Evolutionary conservation across 2,113 vertebrate species (phyloP), one percentile per base, ranked within the genome.

Genomic region (Cygnus buccinator): DNA sequence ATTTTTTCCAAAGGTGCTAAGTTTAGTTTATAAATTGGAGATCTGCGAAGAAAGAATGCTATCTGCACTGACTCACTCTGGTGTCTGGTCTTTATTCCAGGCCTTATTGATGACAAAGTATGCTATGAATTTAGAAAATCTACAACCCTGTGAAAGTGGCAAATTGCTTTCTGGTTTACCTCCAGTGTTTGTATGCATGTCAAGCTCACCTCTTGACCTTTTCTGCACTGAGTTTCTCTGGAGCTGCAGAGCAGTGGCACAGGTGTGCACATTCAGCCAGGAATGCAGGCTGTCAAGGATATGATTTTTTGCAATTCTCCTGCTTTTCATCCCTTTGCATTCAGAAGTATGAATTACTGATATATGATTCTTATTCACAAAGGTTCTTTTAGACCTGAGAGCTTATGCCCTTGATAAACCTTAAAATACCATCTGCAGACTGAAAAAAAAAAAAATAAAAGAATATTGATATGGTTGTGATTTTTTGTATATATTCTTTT

Each of bases 261-360:
- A 97, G 97, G 97, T 98, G 97, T 84, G 73, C 57, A 83, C 91
- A 93, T 87, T 61, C 26, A 65, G 73, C 59, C 63, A 80, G 94
- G 95, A 97, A 96, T 94, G 94, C 50, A 74, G 68, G 79, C 3
- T 31, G 44, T 70, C 44, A 76, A 62, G 71, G 84, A 58, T 95
- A 57, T 25, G 52, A 81, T 79, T 48, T 80, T 73, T 74, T 61
- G 37, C 52, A 95, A 90, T 68, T 77, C 55, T 74, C 55, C 70
- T 92, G 39, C 83, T 95, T 95, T 95, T 73, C n/a, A 23, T 83
- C 31, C 52, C 59, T 55, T 22, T 77, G 26, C n/a, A 7, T 58
- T 86, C 21, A 43, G 7, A 83, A 66, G 9, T 11, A 31, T 7
- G 71, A 61, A 6, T 73, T 76, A 28, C 35, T 23, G 65, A 4